Evolutionary conservation across 2,797 vertebrate genomes (phyloP).

Genomic region (Sebastiscus albofasciatus): DNA sequence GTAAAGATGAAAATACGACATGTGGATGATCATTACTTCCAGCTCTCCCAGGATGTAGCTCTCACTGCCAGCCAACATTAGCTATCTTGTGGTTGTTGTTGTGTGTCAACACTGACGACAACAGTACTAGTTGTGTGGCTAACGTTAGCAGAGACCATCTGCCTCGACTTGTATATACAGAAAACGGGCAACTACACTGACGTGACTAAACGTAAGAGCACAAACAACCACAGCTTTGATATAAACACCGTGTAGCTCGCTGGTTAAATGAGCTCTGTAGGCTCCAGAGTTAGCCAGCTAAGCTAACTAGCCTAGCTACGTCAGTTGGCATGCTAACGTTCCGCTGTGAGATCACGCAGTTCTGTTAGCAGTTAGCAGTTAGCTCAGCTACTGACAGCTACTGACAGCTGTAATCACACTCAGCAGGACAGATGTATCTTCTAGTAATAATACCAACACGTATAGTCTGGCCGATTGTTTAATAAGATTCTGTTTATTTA

Average conservation of each 20-base stretch:
- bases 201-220: rapidly evolving
- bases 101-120: slow-evolving; percentile 42
- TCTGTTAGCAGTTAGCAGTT: slow-evolving; percentile 21
- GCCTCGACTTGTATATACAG: background rate
- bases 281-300: slow-evolving; percentile 17
- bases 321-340: slow-evolving; percentile 42
- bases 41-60: background rate
- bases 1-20: background rate
- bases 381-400: background rate
- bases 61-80: background rate
- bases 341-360: slow-evolving; percentile 45
- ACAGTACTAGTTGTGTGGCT: slow-evolving; percentile 26
- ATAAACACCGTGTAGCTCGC: background rate
- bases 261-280: background rate
- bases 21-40: background rate
- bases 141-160: background rate
- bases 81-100: background rate
- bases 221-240: no score
- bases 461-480: background rate
- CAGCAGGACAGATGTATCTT: rapidly evolving
- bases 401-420: background rate
- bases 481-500: background rate
- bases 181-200: background rate
- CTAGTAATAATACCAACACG: background rate
- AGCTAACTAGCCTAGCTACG: slow-evolving; percentile 10